Evolutionary conservation across 2,113 vertebrate genomes (phyloP), one percentile per base, ranked within the genome.

Genomic region (Collichthys lucidus): DNA sequence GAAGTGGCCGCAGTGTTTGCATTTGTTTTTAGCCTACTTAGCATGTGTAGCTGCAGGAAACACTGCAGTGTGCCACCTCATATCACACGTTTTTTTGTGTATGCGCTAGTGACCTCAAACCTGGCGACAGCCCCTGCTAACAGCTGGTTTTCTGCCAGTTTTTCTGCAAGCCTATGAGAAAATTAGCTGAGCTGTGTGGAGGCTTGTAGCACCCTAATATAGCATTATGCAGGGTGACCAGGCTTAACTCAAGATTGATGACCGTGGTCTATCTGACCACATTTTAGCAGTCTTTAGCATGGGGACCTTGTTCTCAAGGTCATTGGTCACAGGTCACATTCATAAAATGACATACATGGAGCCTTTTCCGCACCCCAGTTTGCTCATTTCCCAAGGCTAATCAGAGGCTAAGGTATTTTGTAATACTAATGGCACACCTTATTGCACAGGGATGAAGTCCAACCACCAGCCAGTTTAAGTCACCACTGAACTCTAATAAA

Each of bases 81-180:
- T 62, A 17, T 74, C 26, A 26, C 53, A 63, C 40, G 35, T 63
- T 60, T 67, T 79, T 79, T 24, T 70, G 65, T 44, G 57, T 66
- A 7, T 50, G 49, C 22, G 24, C 11, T 62, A 9, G 47, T 86
- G 87, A 87, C 79, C 86, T 85, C 66, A 74, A 85, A 79, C 74
- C 74, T 86, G 77, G 82, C 74, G 19, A 77, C 68, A 61, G 49
- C 64, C 47, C 60, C 17, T 52, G 72, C 71, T 83, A 84, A 86
- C 70, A 78, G 50, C 84, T 90, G 85, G 72, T 89, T 80, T 85
- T 77, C 86, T 86, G 89, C 74, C 79, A 60, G 73, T 74, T 90
- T 88, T 91, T 90, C 77, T 90, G 82, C 90, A 89, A 91, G 49
- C 67, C 89, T 72, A 79, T 79, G 46, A 75, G 79, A 91, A 90